A percentile compares a stretch with the other conserved stretches of the same genome.
These are phyloP conservation scores for rabbit (Oryctolagus cuniculus) DNA, from an alignment of 2,113 vertebrate species.

Conservation along the genomic window DNA sequence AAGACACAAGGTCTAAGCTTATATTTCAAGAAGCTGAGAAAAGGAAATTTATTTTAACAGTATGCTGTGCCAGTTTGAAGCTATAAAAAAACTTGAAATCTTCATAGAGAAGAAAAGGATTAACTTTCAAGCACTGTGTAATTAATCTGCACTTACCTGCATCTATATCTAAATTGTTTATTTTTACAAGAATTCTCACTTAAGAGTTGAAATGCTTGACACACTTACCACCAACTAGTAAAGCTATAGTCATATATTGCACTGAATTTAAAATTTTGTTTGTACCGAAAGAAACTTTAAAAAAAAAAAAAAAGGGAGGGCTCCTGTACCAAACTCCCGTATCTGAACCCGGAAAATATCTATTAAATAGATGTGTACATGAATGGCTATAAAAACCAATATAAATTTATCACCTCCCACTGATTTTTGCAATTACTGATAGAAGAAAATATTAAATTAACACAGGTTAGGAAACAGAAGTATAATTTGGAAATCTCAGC, in stretches of 20 bases:
- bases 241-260: neutral
- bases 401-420: neutral
- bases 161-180: neutral
- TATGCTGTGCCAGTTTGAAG: neutral
- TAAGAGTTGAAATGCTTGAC: slow-evolving; percentile 42
- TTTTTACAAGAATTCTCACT: slow-evolving; percentile 38
- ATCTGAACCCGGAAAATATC: neutral
- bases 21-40: neutral
- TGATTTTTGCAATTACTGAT: slow-evolving; percentile 15
- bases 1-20: neutral
- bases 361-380: slow-evolving; percentile 34
- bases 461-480: neutral
- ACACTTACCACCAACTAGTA: slow-evolving; percentile 2
- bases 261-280: slow-evolving; percentile 34
- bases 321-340: neutral
- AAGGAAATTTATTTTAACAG: too few relatives aligned
- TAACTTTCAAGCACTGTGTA: neutral
- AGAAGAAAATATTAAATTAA: slow-evolving; percentile 28
- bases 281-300: neutral
- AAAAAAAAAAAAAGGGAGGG: neutral
- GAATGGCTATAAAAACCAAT: slow-evolving; percentile 41
- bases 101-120: slow-evolving; percentile 17
- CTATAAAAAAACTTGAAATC: slow-evolving; percentile 42
- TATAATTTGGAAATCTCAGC: slow-evolving; percentile 33
- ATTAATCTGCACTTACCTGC: neutral